Percentiles rank a stretch among this genome's conserved stretches.
phyloP scores from a whole-genome alignment of 1,140 invertebrate genomes.

The Drosophila virilis region DNA sequence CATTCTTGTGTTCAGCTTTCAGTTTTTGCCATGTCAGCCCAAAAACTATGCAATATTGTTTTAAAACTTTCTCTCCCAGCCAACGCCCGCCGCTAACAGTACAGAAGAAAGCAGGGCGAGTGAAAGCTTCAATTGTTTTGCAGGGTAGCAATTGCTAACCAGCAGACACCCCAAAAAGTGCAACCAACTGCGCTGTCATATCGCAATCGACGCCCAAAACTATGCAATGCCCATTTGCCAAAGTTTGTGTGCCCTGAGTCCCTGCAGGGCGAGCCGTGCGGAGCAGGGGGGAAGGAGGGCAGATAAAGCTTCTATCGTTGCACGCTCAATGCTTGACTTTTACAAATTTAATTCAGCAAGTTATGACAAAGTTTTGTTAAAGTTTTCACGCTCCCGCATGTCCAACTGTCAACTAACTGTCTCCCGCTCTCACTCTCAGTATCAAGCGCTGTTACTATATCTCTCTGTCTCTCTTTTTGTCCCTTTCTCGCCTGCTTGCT shows the following conservation, averaged over 20 bases:
- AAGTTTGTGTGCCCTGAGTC: slow-evolving; percentile 24
- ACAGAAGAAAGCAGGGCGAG: slow-evolving; percentile 26
- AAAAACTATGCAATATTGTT: slow-evolving; percentile 48
- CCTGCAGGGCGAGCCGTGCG: too few relatives aligned
- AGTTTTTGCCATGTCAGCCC: slow-evolving; percentile 34
- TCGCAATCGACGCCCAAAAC: slow-evolving; percentile 48
- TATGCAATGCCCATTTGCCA: slow-evolving; percentile 53
- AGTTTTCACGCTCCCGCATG: slow-evolving; percentile 51
- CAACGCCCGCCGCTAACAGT: neutral
- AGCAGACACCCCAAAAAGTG: slow-evolving; percentile 15
- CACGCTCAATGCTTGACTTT: slow-evolving; percentile 47
- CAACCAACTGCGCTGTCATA: slow-evolving; percentile 48
- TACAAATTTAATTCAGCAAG: slow-evolving; percentile 70
- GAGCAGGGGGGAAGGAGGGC: neutral
- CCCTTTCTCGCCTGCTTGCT: slow-evolving; percentile 7
- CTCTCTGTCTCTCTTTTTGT: neutral
- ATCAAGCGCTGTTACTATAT: too few relatives aligned
- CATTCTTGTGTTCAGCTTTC: slow-evolving; percentile 23
- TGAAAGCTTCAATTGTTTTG: slow-evolving; percentile 40
- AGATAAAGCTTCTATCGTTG: slow-evolving; percentile 39
- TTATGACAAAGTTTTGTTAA: slow-evolving; percentile 76
- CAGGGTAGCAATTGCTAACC: neutral
- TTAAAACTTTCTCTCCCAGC: slow-evolving; percentile 19
- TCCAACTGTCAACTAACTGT: slow-evolving; percentile 61
- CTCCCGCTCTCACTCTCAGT: slow-evolving; percentile 1